Evolutionary conservation across 2,888 invertebrate species (phyloP).

Genomic region (Clunio marinus): DNA sequence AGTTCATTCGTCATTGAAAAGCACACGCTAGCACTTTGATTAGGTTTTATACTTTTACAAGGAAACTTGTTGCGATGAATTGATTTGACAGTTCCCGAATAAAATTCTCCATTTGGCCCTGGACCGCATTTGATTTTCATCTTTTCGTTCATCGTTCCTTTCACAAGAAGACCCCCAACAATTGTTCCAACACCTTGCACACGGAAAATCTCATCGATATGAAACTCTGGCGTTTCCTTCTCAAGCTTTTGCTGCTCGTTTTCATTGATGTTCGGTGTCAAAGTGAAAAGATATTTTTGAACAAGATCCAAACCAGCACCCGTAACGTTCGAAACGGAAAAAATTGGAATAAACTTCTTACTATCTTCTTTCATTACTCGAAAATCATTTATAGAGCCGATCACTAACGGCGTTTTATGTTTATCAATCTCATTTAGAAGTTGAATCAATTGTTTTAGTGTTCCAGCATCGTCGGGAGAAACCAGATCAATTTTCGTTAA

Average conservation of each 20-base stretch:
- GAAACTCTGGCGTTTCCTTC: constrained; percentile 75
- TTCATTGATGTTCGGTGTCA: constrained; percentile 63
- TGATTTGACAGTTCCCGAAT: constrained; percentile 71
- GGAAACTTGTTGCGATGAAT: constrained; percentile 91
- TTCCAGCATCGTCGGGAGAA: constrained; percentile 52
- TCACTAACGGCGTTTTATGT: constrained; percentile 60
- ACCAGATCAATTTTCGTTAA: constrained; percentile 90
- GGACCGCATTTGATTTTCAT: constrained; percentile 72
- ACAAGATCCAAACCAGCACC: constrained; percentile 80
- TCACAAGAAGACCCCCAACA: constrained; percentile 76
- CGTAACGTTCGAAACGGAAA: constrained; percentile 85
- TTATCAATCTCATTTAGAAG: constrained; percentile 64
- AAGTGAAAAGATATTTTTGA: constrained; percentile 79
- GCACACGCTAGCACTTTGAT: constrained; percentile 81
- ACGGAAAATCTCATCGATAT: constrained; percentile 91
- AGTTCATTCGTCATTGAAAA: constrained; percentile 52
- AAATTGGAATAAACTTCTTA: constrained; percentile 70
- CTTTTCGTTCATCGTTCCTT: constrained; percentile 84
- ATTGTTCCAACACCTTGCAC: constrained; percentile 79
- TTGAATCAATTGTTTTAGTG: constrained; percentile 57
- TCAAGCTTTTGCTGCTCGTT: constrained; percentile 67
- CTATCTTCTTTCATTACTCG: constrained; percentile 51
- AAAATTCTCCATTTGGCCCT: constrained; percentile 72
- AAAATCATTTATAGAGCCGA: constrained; percentile 67
- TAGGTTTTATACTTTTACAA: constrained; percentile 79